A percentile compares a stretch with the other conserved stretches of the same genome.
phyloP scores from a whole-genome alignment of 2,113 vertebrate genomes.

The Terrapene triunguis region DNA sequence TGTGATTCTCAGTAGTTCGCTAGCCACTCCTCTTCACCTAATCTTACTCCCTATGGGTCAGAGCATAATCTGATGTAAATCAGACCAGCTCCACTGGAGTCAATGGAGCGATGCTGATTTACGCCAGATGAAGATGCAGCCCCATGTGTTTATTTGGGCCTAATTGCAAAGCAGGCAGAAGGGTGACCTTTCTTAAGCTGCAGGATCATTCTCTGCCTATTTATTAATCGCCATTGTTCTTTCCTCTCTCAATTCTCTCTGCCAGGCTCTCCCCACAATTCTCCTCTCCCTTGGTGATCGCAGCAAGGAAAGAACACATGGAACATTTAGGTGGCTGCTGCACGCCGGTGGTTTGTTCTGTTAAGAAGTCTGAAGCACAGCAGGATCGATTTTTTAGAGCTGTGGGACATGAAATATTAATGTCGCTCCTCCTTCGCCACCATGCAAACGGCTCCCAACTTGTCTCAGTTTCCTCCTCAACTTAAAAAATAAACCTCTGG shows the following conservation, averaged over 20 bases:
- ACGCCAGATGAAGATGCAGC: background rate
- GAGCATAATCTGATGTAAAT: background rate
- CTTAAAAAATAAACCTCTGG: background rate
- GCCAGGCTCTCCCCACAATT: background rate
- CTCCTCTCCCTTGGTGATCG: background rate
- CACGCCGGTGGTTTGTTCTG: background rate
- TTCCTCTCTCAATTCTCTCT: background rate
- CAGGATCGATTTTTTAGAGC: rapidly evolving
- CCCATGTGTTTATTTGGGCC: background rate
- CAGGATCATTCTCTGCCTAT: too few species aligned
- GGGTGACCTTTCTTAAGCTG: background rate
- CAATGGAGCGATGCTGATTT: background rate
- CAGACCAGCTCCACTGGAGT: background rate
- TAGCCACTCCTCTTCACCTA: background rate
- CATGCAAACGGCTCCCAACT: background rate
- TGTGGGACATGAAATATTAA: background rate
- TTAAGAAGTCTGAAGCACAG: background rate
- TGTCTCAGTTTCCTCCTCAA: background rate
- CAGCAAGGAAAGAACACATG: background rate
- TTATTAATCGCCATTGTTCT: background rate
- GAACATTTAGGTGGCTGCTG: background rate
- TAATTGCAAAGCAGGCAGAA: background rate
- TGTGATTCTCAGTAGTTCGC: background rate
- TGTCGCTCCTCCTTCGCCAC: background rate
- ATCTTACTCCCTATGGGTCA: background rate